Evolutionary conservation across 2,113 vertebrate genomes (phyloP).

Genomic region (Poeciliopsis retropinna): DNA sequence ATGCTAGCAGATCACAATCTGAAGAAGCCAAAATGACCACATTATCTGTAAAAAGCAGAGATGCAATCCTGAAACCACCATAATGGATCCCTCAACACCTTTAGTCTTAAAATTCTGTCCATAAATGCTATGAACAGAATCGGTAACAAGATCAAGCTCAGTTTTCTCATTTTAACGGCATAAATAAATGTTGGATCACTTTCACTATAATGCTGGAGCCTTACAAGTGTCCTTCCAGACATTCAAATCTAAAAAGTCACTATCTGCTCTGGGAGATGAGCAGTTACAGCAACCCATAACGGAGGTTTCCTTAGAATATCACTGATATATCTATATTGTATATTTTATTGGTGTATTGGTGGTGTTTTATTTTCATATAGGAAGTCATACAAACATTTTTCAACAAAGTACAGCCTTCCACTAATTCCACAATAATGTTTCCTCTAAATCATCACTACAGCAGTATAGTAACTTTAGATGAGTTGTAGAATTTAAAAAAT

Average conservation of each 20-base stretch:
- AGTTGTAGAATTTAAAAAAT: background rate
- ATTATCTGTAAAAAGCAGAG: too few species aligned
- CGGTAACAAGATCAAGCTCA: background rate
- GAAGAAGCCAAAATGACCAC: too few species aligned
- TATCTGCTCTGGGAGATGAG: background rate
- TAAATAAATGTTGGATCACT: background rate
- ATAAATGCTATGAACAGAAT: too few species aligned
- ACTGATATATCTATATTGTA: too few species aligned
- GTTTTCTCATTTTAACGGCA: background rate
- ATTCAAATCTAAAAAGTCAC: background rate
- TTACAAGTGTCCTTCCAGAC: background rate
- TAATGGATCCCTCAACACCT: too few species aligned
- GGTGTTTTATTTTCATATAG: background rate
- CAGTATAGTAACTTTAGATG: background rate
- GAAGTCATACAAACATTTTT: background rate
- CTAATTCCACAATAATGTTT: too few species aligned
- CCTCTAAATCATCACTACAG: too few species aligned
- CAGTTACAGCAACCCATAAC: background rate
- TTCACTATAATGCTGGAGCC: background rate
- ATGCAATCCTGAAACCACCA: too few species aligned
- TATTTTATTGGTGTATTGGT: too few species aligned
- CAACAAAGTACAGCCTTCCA: background rate
- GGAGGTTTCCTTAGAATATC: background rate
- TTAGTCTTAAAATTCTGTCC: too few species aligned
- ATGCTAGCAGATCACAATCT: too few species aligned